phyloP scores from a whole-genome alignment of 2,888 invertebrate genomes.

The Galeruca laticollis region DNA sequence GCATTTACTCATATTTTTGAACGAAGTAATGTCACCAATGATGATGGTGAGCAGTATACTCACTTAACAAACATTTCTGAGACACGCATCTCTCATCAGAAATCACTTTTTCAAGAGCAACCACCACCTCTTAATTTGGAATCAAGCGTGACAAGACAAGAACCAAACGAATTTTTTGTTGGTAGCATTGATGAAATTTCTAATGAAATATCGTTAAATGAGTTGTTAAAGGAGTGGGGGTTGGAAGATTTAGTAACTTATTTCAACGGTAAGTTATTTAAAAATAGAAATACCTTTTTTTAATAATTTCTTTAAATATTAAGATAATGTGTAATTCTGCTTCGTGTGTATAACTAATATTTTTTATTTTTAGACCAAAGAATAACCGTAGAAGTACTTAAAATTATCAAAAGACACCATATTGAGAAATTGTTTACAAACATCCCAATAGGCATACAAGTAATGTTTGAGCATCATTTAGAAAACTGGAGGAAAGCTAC shows the following conservation, averaged over 20 bases:
- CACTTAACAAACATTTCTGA: not conserved
- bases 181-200: not conserved
- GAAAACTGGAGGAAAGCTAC: constrained; percentile 42
- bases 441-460: constrained; percentile 44
- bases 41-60: constrained; percentile 1
- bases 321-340: not conserved
- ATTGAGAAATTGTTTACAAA: constrained; percentile 42
- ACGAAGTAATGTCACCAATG: not conserved
- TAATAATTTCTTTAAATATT: too few relatives aligned
- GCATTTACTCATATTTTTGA: not conserved
- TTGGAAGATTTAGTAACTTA: constrained; percentile 1
- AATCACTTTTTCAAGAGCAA: not conserved
- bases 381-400: constrained; percentile 20
- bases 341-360: not conserved
- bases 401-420: constrained; percentile 45
- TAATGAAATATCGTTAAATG: not conserved
- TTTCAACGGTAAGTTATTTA: constrained; percentile 11
- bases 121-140: not conserved
- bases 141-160: not conserved
- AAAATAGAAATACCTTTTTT: constrained; percentile 3
- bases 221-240: constrained; percentile 2
- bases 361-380: constrained; percentile 18
- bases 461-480: constrained; percentile 48
- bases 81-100: not conserved
- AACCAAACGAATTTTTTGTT: too few relatives aligned